A percentile compares a stretch with the other conserved stretches of the same genome.
Evolutionary conservation across 2,113 vertebrate species (phyloP).

Genomic region (Paradisaea rubra): DNA sequence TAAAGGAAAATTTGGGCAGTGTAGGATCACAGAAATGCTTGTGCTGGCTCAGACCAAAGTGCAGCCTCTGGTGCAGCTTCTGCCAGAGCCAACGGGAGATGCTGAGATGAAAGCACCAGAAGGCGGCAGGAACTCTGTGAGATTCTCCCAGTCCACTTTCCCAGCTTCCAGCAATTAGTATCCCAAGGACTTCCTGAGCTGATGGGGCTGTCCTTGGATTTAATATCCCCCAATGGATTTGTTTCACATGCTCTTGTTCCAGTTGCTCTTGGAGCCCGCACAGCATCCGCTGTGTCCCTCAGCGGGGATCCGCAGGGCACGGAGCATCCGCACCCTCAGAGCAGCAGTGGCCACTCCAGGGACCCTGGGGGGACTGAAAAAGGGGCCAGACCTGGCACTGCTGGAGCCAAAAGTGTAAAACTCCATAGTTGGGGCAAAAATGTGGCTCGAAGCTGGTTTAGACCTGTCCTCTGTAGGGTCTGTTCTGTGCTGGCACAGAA

Average conservation of each 20-base stretch:
- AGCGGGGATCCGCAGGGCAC: neutral
- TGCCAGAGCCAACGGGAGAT: neutral
- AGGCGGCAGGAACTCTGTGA: neutral
- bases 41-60: neutral
- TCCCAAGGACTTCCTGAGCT: slow-evolving; percentile 18
- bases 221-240: neutral
- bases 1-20: neutral
- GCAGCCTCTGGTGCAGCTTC: neutral
- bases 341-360: accelerated
- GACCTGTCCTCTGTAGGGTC: neutral
- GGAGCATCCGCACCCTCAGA: neutral
- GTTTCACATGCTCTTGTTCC: neutral
- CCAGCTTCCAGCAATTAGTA: slow-evolving; percentile 24
- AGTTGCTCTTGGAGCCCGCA: neutral
- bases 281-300: neutral
- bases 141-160: slow-evolving; percentile 5
- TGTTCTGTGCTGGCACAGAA: neutral
- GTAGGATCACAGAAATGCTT: neutral
- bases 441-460: neutral
- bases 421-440: neutral
- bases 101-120: neutral
- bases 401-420: neutral
- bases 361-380: neutral
- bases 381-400: neutral
- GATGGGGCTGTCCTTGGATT: neutral